Conservation (phyloP, 1,140 invertebrate species). For the Sinonovacula constricta region DNA sequence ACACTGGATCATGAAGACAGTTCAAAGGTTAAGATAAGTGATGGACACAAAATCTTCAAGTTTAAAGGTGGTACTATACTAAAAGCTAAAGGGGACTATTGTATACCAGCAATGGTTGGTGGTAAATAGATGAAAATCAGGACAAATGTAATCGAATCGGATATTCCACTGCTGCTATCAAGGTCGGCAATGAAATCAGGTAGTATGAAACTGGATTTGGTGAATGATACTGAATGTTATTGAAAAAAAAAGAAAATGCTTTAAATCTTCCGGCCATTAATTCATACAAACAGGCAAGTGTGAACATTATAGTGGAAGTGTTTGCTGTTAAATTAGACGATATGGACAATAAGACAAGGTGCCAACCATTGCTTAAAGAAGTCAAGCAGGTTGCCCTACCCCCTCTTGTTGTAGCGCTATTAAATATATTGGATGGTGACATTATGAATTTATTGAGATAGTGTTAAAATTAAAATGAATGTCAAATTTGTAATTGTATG, state of each 20-base stretch:
- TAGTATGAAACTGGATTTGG: conserved; percentile 53
- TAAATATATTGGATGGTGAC: conserved; percentile 35
- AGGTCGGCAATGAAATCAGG: conserved; percentile 44
- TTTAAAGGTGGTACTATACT: conserved; percentile 50
- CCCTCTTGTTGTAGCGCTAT: conserved; percentile 19
- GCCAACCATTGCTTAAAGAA: conserved; percentile 34
- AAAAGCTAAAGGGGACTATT: conserved; percentile 30
- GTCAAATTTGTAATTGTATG: conserved; percentile 27
- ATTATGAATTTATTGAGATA: conserved; percentile 13
- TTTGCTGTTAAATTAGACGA: conserved; percentile 22
- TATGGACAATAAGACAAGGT: background rate
- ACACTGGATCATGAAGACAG: no score
- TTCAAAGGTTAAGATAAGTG: no score
- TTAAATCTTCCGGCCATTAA: conserved; percentile 53
- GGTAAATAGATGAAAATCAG: conserved; percentile 29
- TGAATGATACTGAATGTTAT: conserved; percentile 49
- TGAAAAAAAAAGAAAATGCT: conserved; percentile 53
- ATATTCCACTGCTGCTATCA: conserved; percentile 52
- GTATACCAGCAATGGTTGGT: conserved; percentile 24
- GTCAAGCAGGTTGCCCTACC: conserved; percentile 52
- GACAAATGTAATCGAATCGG: conserved; percentile 52
- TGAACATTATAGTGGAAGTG: conserved; percentile 15
- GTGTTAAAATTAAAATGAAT: background rate
- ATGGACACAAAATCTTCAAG: no score
- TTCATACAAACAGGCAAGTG: conserved; percentile 51